These are phyloP conservation scores for Microchirus variegatus DNA, from an alignment of 2,797 vertebrate species.

Conservation along the genomic window DNA sequence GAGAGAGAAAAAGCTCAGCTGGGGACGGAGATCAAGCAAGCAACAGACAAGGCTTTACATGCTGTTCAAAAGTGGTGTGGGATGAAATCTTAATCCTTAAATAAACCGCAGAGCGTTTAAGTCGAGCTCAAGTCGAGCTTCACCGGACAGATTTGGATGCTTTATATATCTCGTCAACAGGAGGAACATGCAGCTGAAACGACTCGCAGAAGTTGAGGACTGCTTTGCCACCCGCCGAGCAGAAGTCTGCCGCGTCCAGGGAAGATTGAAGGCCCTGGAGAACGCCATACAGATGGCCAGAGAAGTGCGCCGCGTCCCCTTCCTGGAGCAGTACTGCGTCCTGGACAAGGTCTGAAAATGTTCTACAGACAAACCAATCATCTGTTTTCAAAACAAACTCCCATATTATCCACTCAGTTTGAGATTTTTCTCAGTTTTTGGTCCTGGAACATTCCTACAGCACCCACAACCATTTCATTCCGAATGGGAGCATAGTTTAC, in stretches of 20 bases:
- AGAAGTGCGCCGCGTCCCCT: slow-evolving; percentile 64
- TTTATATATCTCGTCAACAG: slow-evolving; percentile 38
- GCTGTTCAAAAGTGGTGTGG: slow-evolving; percentile 70
- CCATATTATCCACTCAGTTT: too few relatives aligned
- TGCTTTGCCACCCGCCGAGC: slow-evolving; percentile 40
- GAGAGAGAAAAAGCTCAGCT: slow-evolving; percentile 64
- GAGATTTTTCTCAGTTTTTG: too few relatives aligned
- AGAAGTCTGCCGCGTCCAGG: slow-evolving; percentile 50
- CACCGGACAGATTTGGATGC: neutral
- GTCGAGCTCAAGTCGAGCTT: too few relatives aligned
- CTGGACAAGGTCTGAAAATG: slow-evolving; percentile 62
- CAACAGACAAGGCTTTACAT: slow-evolving; percentile 47
- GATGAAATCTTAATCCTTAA: too few relatives aligned
- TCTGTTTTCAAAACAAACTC: too few relatives aligned
- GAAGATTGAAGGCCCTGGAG: slow-evolving; percentile 54
- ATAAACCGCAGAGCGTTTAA: too few relatives aligned
- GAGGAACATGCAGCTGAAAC: slow-evolving; percentile 54
- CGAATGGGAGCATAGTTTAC: too few relatives aligned
- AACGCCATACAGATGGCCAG: slow-evolving; percentile 73
- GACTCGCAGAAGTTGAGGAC: slow-evolving; percentile 54
- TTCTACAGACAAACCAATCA: neutral
- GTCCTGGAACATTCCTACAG: too few relatives aligned
- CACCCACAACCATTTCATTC: too few relatives aligned
- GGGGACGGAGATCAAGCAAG: slow-evolving; percentile 62
- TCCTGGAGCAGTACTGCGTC: slow-evolving; percentile 69